phyloP scores from a whole-genome alignment of 1,140 invertebrate genomes.

The Pseudomyrmex flavicornis region DNA sequence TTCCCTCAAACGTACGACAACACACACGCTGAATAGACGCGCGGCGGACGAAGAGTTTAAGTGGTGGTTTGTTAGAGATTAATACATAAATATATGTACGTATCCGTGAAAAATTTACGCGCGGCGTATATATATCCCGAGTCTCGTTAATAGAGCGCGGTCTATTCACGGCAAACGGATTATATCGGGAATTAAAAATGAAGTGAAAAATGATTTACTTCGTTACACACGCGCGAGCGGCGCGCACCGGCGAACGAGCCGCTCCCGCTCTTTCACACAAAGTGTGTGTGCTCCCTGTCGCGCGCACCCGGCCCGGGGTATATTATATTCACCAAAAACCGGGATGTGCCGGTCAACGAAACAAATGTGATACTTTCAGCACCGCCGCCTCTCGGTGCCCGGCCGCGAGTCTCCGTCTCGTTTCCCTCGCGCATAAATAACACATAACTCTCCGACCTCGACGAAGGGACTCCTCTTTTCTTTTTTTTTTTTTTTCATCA shows the following conservation, averaged over 20 bases:
- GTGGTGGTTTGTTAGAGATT: background rate
- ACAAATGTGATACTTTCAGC: constrained; percentile 79
- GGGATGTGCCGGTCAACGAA: constrained; percentile 54
- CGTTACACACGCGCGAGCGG: background rate
- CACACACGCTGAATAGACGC: background rate
- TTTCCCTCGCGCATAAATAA: constrained; percentile 78
- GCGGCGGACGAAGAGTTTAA: background rate
- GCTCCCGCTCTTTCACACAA: constrained; percentile 36
- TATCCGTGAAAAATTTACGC: background rate
- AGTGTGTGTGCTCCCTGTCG: constrained; percentile 72
- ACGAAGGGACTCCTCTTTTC: constrained; percentile 39
- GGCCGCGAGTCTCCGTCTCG: constrained; percentile 58
- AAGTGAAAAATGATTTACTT: constrained; percentile 56
- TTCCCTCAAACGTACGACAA: background rate
- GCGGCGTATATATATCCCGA: too few relatives aligned
- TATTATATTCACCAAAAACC: constrained; percentile 24
- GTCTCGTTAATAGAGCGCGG: background rate
- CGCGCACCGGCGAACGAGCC: background rate
- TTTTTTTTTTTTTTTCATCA: too few relatives aligned
- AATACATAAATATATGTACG: background rate
- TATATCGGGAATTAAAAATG: constrained; percentile 49
- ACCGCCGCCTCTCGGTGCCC: constrained; percentile 69
- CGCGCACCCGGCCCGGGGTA: constrained; percentile 28
- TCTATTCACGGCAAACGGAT: constrained; percentile 15
- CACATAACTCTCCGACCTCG: constrained; percentile 69